Conservation (phyloP, 2,797 vertebrate genomes). For the Hippopotamyrus pictus region DNA sequence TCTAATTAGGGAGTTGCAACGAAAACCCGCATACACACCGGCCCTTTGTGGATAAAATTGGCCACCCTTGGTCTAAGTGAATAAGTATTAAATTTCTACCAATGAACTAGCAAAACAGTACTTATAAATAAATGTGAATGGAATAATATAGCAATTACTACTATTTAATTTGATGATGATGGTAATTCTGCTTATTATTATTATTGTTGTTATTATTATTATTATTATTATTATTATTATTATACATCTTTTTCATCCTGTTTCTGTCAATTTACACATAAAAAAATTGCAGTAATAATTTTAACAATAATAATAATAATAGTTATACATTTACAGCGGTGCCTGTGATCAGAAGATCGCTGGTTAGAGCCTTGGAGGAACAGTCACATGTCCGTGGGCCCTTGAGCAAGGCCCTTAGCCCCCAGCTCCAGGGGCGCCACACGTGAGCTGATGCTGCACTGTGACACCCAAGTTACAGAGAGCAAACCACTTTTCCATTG, state of each 20-base stretch:
- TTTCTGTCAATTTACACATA: background rate
- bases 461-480: background rate
- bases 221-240: background rate
- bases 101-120: background rate
- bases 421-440: background rate
- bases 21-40: no score
- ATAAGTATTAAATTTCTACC: background rate
- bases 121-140: background rate
- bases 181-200: background rate
- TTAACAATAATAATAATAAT: no score
- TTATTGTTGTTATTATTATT: background rate
- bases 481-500: background rate
- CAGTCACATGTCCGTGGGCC: background rate
- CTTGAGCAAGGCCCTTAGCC: background rate
- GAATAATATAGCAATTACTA: background rate
- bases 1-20: no score
- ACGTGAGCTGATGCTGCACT: background rate
- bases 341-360: no score
- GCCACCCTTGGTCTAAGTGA: background rate
- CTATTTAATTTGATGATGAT: background rate
- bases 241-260: background rate
- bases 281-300: background rate
- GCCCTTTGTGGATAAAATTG: no score
- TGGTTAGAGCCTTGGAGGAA: background rate
- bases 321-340: no score